A percentile compares a stretch with the other conserved stretches of the same genome.
These are phyloP conservation scores for Chlamydotis undulata DNA, from an alignment of 2,113 vertebrate genomes.

Conservation along the genomic window DNA sequence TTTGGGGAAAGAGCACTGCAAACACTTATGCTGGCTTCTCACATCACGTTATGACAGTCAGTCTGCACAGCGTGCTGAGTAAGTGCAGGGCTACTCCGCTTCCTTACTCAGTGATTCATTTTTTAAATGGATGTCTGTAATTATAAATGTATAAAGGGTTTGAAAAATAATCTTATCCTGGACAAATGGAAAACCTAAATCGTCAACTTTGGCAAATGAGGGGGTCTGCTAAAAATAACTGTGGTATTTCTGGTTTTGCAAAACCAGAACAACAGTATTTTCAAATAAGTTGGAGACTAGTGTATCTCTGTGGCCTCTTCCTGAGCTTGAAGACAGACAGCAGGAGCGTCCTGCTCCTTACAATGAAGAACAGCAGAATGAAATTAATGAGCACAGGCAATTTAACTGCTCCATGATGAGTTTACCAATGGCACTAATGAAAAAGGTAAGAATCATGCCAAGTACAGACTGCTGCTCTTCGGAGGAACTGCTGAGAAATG, in stretches of 20 bases:
- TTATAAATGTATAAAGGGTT: background rate
- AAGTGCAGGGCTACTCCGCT: background rate
- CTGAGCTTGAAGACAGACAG: background rate
- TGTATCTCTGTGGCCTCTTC: background rate
- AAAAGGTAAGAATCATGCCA: background rate
- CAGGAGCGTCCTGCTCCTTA: background rate
- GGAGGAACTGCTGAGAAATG: background rate
- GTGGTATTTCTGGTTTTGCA: background rate
- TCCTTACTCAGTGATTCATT: background rate
- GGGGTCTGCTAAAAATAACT: conserved; percentile 39
- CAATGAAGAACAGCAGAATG: background rate
- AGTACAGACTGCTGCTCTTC: background rate
- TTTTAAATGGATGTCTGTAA: background rate
- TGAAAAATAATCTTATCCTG: conserved; percentile 19
- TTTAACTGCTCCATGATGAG: background rate
- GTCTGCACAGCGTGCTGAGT: background rate
- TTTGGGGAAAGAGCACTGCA: background rate
- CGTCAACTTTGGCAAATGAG: background rate
- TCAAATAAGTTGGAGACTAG: background rate
- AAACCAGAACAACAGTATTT: conserved; percentile 19
- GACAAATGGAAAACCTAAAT: conserved; percentile 39
- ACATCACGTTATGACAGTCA: accelerated
- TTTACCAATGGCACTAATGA: background rate
- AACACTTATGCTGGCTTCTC: background rate
- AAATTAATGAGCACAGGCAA: background rate